Conservation (phyloP, 1,140 invertebrate species). For the Onthophagus taurus region DNA sequence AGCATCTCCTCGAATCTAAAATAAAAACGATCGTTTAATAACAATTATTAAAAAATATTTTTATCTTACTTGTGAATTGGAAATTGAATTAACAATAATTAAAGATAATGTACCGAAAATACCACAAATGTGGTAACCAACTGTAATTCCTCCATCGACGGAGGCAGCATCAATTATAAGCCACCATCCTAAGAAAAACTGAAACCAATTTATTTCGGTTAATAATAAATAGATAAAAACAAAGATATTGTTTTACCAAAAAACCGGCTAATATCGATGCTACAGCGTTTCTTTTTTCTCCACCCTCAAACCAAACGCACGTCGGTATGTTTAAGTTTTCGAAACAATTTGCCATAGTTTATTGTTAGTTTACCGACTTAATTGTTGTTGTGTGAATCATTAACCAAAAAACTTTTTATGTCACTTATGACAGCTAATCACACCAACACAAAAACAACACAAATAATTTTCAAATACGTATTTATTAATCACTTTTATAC, state of each 20-base stretch:
- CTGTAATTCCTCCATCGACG: conserved; percentile 60
- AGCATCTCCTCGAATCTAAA: conserved; percentile 67
- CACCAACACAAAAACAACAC: too few species aligned
- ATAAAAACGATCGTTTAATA: conserved; percentile 2
- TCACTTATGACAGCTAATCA: too few species aligned
- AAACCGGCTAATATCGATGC: conserved; percentile 74
- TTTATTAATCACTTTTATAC: too few species aligned
- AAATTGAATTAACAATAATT: conserved; percentile 95
- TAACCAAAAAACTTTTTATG: too few species aligned
- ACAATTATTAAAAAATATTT: conserved; percentile 9
- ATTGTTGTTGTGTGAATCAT: too few species aligned
- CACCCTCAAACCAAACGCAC: conserved; percentile 54
- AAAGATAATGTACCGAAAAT: conserved; percentile 89
- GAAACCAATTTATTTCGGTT: too few species aligned
- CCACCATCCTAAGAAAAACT: conserved; percentile 98
- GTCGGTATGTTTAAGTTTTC: conserved; percentile 44
- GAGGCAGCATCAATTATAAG: conserved; percentile 90
- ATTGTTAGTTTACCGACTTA: too few species aligned
- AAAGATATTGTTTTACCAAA: conserved; percentile 50
- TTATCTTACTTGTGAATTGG: conserved; percentile 75
- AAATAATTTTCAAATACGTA: too few species aligned
- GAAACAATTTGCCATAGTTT: conserved; percentile 30
- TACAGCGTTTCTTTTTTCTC: conserved; percentile 71
- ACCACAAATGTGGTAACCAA: conserved; percentile 87
- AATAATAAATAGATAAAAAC: conserved; percentile 15